phyloP scores from a whole-genome alignment of 2,797 vertebrate species.

The Lagorchestes hirsutus region DNA sequence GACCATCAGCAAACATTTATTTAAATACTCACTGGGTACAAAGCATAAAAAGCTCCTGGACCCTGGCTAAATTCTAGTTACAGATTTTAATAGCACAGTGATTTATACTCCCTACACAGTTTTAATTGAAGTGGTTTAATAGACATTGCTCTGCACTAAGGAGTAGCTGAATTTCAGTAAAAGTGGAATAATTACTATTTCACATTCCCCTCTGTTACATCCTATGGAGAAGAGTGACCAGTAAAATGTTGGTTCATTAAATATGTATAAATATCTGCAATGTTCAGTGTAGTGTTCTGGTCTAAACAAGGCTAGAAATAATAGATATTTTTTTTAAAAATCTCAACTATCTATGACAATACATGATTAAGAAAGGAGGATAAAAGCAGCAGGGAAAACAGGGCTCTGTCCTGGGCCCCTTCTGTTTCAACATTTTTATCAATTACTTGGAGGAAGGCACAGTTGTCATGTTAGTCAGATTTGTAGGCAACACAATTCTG shows the following conservation, averaged over 20 bases:
- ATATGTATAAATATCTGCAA: neutral
- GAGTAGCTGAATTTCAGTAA: neutral
- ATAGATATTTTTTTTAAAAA: neutral
- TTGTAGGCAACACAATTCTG: neutral
- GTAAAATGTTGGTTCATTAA: neutral
- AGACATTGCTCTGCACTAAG: neutral
- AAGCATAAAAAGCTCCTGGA: neutral
- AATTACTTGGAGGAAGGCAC: neutral
- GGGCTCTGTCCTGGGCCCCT: neutral
- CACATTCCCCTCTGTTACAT: neutral
- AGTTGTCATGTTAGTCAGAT: neutral
- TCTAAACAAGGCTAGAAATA: neutral
- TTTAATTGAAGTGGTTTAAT: conserved; percentile 7
- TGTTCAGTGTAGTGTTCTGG: neutral
- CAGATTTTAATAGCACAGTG: conserved; percentile 3
- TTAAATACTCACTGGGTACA: neutral
- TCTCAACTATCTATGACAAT: neutral
- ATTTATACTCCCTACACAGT: neutral
- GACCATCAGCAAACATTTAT: neutral
- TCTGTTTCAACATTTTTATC: neutral
- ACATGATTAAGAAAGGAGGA: neutral
- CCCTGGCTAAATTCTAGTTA: neutral
- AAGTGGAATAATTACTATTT: neutral
- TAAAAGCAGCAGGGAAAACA: neutral
- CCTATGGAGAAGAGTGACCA: neutral